Percentiles rank a stretch among this genome's conserved stretches.
Conservation (phyloP, 2,888 invertebrate species). For the Idaea dimidiata region DNA sequence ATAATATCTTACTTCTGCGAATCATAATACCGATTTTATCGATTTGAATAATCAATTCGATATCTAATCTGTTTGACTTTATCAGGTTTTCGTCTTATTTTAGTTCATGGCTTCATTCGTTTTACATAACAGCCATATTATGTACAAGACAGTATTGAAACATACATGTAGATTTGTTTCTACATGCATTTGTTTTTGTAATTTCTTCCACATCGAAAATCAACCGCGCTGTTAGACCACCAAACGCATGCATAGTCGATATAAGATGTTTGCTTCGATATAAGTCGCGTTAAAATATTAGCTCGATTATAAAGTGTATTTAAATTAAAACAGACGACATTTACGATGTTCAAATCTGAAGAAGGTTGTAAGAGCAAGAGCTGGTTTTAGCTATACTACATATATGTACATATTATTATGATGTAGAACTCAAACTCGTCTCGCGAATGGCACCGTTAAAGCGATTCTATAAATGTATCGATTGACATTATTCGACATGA, state of each 20-base stretch:
- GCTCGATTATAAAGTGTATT: not conserved
- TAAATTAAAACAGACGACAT: not conserved
- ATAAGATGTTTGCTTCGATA: too few species aligned
- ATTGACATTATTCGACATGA: slow-evolving; percentile 57
- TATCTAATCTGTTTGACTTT: slow-evolving; percentile 6
- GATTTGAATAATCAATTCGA: not conserved
- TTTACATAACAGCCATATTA: not conserved
- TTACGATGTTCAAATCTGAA: not conserved
- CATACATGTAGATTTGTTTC: too few species aligned
- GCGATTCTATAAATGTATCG: slow-evolving; percentile 44
- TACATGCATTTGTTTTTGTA: too few species aligned
- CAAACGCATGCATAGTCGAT: too few species aligned
- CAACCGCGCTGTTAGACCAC: too few species aligned
- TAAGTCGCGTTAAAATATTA: not conserved
- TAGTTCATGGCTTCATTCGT: not conserved
- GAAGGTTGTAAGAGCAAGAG: not conserved
- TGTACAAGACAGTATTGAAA: too few species aligned
- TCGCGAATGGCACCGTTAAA: slow-evolving; percentile 39
- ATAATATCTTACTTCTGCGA: not conserved
- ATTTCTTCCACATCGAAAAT: too few species aligned
- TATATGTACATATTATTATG: slow-evolving; percentile 18
- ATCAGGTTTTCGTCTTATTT: not conserved
- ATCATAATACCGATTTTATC: not conserved
- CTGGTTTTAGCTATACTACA: not conserved
- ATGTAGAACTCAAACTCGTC: slow-evolving; percentile 27